Percentiles rank a stretch among this genome's conserved stretches.
phyloP scores from a whole-genome alignment of 2,888 invertebrate genomes.

The Piscicola geometra region DNA sequence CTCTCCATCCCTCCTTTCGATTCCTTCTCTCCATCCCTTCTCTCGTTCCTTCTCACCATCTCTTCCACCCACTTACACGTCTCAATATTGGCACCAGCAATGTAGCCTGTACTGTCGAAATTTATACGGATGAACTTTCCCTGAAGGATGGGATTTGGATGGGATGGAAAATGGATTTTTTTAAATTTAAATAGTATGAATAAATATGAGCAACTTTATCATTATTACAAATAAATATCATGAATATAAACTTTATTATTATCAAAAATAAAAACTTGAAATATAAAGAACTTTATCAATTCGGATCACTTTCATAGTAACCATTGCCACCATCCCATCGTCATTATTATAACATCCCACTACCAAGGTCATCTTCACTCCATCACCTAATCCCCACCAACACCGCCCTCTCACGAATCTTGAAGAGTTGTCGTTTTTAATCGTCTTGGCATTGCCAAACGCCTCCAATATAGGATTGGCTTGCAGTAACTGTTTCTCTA shows the following conservation, averaged over 20 bases:
- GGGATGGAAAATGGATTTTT: too few species aligned
- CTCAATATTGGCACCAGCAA: conserved; percentile 98
- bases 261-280: background rate
- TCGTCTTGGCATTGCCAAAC: conserved; percentile 99
- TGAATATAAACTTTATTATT: background rate
- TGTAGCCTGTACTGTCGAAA: conserved; percentile 98
- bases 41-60: too few species aligned
- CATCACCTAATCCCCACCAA: too few species aligned
- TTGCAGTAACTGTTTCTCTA: conserved; percentile 96
- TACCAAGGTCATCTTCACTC: background rate
- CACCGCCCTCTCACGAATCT: conserved; percentile 77
- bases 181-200: background rate
- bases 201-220: background rate
- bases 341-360: background rate
- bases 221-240: background rate
- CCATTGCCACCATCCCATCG: background rate
- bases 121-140: conserved; percentile 99
- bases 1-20: background rate
- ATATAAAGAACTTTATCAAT: background rate
- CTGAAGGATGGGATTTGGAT: conserved; percentile 59
- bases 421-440: conserved; percentile 99
- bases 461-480: conserved; percentile 99
- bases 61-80: conserved; percentile 64
- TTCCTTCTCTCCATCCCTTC: background rate
- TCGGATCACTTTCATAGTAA: background rate